Percentiles rank a stretch among this genome's conserved stretches.
Conservation (phyloP, 2,888 invertebrate genomes). For the Atrina japonica region DNA sequence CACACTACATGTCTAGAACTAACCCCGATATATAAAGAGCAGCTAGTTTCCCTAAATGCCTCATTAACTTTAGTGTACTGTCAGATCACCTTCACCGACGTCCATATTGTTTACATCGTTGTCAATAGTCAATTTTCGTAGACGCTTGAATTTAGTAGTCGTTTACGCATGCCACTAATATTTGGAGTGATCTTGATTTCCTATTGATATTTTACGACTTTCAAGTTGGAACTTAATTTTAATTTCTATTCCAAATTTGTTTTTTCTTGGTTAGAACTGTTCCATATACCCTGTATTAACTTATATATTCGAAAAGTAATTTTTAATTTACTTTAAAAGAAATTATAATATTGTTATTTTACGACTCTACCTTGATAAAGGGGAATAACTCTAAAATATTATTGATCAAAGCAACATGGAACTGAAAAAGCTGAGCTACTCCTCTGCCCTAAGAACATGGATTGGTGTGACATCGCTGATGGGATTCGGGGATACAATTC, state of each 20-base stretch:
- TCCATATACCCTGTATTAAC: not conserved
- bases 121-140: constrained; percentile 25
- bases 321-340: no score
- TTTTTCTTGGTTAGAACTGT: not conserved
- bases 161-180: not conserved
- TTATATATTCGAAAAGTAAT: no score
- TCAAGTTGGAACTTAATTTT: not conserved
- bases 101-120: constrained; percentile 45
- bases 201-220: not conserved
- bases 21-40: no score
- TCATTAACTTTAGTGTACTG: not conserved
- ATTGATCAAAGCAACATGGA: no score
- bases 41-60: not conserved
- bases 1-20: no score
- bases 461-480: constrained; percentile 70
- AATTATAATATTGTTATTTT: no score
- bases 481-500: constrained; percentile 73
- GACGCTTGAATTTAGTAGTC: not conserved
- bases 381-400: constrained; percentile 16
- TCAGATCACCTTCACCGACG: not conserved
- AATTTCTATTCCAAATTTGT: not conserved
- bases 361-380: constrained; percentile 4
- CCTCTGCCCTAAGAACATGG: constrained; percentile 67
- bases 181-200: not conserved
- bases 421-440: constrained; percentile 32